Conservation (phyloP, 2,113 vertebrate species). For the Aphelocoma coerulescens region DNA sequence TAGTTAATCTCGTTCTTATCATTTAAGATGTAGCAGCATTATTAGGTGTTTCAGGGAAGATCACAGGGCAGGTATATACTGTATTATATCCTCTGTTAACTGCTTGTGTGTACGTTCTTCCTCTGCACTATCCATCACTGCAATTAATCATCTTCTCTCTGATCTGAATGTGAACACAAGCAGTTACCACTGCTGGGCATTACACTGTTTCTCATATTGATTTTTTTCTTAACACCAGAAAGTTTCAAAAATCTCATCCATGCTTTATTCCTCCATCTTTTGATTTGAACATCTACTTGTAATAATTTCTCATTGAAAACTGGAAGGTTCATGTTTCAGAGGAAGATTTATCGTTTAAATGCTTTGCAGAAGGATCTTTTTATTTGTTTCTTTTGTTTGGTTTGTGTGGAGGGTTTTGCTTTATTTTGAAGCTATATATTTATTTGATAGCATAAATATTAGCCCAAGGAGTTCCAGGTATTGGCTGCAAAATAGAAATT, state of each 20-base stretch:
- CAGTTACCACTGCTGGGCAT: not conserved
- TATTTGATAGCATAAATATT: not conserved
- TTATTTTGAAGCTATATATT: not conserved
- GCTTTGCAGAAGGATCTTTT: not conserved
- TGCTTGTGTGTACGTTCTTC: not conserved
- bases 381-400: not conserved
- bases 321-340: not conserved
- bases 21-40: not conserved
- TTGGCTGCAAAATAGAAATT: not conserved
- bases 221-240: not conserved
- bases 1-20: not conserved
- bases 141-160: not conserved
- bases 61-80: not conserved
- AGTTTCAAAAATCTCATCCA: not conserved
- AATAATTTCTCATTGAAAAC: not conserved
- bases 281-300: not conserved
- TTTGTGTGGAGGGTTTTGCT: not conserved
- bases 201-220: not conserved
- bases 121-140: not conserved
- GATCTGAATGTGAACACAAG: not conserved
- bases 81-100: not conserved
- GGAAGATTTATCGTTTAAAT: not conserved
- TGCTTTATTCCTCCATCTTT: not conserved
- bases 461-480: not conserved
- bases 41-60: not conserved